Percentiles rank a stretch among this genome's conserved stretches.
phyloP scores from a whole-genome alignment of 2,888 invertebrate species.

The Dynastes maya region DNA sequence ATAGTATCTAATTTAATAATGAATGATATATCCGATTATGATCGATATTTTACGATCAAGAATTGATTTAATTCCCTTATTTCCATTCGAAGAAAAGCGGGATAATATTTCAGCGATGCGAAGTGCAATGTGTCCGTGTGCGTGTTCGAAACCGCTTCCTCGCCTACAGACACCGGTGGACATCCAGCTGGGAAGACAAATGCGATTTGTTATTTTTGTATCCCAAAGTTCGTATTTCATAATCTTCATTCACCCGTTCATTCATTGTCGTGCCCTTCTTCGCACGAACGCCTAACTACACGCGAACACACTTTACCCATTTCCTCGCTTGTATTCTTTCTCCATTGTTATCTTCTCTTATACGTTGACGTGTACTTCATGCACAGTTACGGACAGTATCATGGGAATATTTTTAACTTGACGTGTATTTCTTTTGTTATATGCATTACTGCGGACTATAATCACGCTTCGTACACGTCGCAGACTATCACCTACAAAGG shows the following conservation, averaged over 20 bases:
- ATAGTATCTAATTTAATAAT: constrained; percentile 23
- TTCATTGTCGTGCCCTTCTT: constrained; percentile 58
- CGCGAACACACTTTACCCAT: constrained; percentile 53
- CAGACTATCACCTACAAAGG: constrained; percentile 32
- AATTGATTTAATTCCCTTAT: constrained; percentile 54
- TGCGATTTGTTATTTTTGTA: constrained; percentile 60
- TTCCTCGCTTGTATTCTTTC: constrained; percentile 47
- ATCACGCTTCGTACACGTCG: constrained; percentile 24
- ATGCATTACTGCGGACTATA: constrained; percentile 29
- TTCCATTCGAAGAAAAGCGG: constrained; percentile 52
- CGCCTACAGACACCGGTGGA: constrained; percentile 57
- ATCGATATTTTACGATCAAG: constrained; percentile 43
- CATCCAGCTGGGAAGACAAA: constrained; percentile 62
- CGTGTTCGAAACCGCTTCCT: constrained; percentile 54
- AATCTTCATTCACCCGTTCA: constrained; percentile 54
- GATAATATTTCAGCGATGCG: constrained; percentile 52
- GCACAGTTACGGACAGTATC: constrained; percentile 36
- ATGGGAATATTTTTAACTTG: constrained; percentile 39
- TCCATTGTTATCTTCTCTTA: constrained; percentile 38
- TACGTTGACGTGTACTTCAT: constrained; percentile 38
- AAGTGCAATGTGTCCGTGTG: constrained; percentile 52
- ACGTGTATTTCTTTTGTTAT: constrained; percentile 37
- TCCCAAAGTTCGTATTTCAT: constrained; percentile 58
- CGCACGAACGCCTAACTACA: constrained; percentile 56
- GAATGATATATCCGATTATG: constrained; percentile 6